A percentile compares a stretch with the other conserved stretches of the same genome.
phyloP scores from a whole-genome alignment of 2,113 vertebrate species.

The Cololabis saira region DNA sequence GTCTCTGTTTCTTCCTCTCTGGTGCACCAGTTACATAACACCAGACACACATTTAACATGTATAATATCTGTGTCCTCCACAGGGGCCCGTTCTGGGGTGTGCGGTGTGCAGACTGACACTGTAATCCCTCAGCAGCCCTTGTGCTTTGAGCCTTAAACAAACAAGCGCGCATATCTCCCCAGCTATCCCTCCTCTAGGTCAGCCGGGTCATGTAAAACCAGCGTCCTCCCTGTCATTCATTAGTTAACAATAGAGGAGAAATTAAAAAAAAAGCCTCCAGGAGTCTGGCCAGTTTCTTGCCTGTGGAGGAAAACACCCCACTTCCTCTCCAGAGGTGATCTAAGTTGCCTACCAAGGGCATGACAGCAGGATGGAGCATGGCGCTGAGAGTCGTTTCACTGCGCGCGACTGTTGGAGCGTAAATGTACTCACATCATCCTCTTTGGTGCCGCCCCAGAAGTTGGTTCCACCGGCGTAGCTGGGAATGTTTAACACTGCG shows the following conservation, averaged over 20 bases:
- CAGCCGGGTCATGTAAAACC: conserved; percentile 30
- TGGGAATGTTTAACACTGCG: conserved; percentile 96
- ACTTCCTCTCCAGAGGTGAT: conserved; percentile 4
- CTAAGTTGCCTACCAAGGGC: background rate
- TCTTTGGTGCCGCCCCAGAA: conserved; percentile 99
- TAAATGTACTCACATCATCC: conserved; percentile 91
- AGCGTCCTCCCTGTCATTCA: conserved; percentile 5
- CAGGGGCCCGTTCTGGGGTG: conserved; percentile 30
- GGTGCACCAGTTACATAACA: conserved; percentile 52
- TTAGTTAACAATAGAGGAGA: conserved; percentile 7
- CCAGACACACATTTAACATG: conserved; percentile 11
- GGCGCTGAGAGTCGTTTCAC: conserved; percentile 1
- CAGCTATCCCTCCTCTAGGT: conserved; percentile 6
- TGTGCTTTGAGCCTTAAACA: conserved; percentile 56
- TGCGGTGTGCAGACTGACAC: conserved; percentile 40
- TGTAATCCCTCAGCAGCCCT: conserved; percentile 42
- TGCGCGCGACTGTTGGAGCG: background rate
- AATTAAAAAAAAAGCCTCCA: background rate
- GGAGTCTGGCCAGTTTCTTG: background rate
- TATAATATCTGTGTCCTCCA: conserved; percentile 43
- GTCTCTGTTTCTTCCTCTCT: conserved; percentile 16
- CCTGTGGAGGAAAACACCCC: background rate
- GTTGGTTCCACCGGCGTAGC: conserved; percentile 97
- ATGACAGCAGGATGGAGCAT: conserved; percentile 3
- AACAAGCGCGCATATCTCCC: conserved; percentile 35